Base-by-base conservation (phyloP, 1,140 invertebrate species). In the Cardiocondyla obscurior region DNA sequence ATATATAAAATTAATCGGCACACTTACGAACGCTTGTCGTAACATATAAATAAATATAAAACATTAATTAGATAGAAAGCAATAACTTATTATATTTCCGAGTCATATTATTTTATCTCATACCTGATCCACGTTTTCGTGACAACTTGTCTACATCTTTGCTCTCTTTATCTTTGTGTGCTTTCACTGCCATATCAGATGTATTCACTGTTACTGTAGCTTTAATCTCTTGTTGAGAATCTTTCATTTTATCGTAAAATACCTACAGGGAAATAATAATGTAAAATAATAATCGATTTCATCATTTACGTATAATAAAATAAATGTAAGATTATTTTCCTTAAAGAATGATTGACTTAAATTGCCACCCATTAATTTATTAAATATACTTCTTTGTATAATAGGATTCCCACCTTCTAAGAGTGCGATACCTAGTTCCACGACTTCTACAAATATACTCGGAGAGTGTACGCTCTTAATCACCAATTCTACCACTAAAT, bases 331-430 rank as follows among this genome's bases (percentile, higher is more conserved):
- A 70, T 3, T 4, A 65, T 28, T n/a, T 90, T 97, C 97, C 95
- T 98, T 98, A 92, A 99, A 98, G 92, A 99, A 99, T n/a, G 97
- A 97, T 92, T 99, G 98, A 83, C 98, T 98, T 70, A 98, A 96
- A 92, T 99, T 98, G 55, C 97, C 98, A 69, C 96, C 96, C 90
- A 97, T 96, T 28, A 99, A 94, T 94, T 99, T 98, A 8, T 95
- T 97, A 89, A 96, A 98, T 93, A 99, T 97, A 89, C 97, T 98
- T 87, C 97, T 97, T 94, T 99, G 99, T 90, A 99, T 99, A 12
- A 98, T 97, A 0, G 97, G 97, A 94, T 99, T 99, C 12, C 99
- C 99, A 28, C 99, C 99, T 94, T 99, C 99, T 6, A 99, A 94
- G 8, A 99, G 95, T 0, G 99, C 99, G 86, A 99, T 99, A 33